Conservation (phyloP, 1,140 invertebrate genomes). For the Acromyrmex heyeri region DNA sequence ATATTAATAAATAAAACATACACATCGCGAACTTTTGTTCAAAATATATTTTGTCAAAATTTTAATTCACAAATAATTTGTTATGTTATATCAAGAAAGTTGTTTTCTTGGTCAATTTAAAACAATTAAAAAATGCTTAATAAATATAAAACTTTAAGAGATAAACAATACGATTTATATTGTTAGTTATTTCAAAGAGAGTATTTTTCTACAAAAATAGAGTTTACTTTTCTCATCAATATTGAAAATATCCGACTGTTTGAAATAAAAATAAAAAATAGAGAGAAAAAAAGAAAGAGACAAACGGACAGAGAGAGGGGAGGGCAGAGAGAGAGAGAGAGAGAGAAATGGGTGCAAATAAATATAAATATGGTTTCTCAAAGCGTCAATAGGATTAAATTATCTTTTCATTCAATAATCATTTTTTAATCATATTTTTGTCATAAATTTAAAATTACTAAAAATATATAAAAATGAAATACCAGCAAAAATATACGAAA, state of each 20-base stretch:
- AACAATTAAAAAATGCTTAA: background rate
- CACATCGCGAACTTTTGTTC: background rate
- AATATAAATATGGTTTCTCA: background rate
- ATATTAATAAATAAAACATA: background rate
- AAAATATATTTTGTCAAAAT: background rate
- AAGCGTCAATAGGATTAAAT: background rate
- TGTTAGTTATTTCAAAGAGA: background rate
- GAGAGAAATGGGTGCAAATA: background rate
- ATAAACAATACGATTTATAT: slow-evolving; percentile 1
- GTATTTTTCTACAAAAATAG: background rate
- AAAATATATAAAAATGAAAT: background rate
- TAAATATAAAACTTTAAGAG: background rate
- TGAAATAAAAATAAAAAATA: background rate
- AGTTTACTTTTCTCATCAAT: background rate
- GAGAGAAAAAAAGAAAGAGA: background rate
- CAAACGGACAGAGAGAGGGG: background rate
- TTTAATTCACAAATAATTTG: background rate
- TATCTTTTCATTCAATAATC: background rate
- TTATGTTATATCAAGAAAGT: background rate
- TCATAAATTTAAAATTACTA: background rate
- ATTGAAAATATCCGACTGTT: background rate
- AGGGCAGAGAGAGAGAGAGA: background rate
- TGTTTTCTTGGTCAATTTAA: background rate
- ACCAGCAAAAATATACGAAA: background rate
- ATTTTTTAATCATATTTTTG: background rate